Evolutionary conservation across 2,888 invertebrate genomes (phyloP).

Genomic region (Epistrophe grossulariae): DNA sequence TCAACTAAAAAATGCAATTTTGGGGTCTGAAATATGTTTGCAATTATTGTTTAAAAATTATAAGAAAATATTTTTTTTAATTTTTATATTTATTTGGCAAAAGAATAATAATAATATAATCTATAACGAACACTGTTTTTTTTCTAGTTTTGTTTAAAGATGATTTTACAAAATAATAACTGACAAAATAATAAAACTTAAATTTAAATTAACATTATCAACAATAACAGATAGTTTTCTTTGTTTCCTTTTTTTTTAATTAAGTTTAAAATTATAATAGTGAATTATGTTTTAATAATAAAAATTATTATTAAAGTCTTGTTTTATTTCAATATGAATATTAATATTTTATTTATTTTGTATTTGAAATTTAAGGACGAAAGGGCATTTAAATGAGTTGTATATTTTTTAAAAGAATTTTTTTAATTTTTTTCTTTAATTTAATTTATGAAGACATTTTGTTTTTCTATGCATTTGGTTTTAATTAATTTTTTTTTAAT

Average conservation of each 20-base stretch:
- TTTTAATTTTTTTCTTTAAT: slow-evolving; percentile 35
- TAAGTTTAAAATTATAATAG: slow-evolving; percentile 39
- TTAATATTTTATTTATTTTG: slow-evolving; percentile 31
- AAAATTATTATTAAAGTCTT: slow-evolving; percentile 53
- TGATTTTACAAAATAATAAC: slow-evolving; percentile 47
- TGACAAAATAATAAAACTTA: slow-evolving; percentile 44
- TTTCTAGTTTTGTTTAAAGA: slow-evolving; percentile 44
- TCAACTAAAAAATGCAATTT: no score
- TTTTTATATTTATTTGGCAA: slow-evolving; percentile 64
- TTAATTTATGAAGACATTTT: slow-evolving; percentile 54
- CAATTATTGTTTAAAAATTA: not conserved
- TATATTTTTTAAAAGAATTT: slow-evolving; percentile 26
- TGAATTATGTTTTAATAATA: slow-evolving; percentile 57
- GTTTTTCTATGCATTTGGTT: slow-evolving; percentile 42
- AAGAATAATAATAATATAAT: slow-evolving; percentile 57
- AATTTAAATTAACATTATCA: slow-evolving; percentile 63
- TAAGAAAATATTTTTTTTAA: slow-evolving; percentile 16
- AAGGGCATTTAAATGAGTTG: slow-evolving; percentile 42
- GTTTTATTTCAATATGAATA: slow-evolving; percentile 71
- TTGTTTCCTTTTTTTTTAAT: slow-evolving; percentile 9
- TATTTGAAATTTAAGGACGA: slow-evolving; percentile 66
- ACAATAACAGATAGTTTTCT: slow-evolving; percentile 67
- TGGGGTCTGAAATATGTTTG: no score
- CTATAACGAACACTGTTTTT: slow-evolving; percentile 70
- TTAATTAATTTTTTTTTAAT: slow-evolving; percentile 46